Percentiles rank a stretch among this genome's conserved stretches.
Conservation (phyloP, 92 coral and sea anemone genomes). For the Porites cylindrica region DNA sequence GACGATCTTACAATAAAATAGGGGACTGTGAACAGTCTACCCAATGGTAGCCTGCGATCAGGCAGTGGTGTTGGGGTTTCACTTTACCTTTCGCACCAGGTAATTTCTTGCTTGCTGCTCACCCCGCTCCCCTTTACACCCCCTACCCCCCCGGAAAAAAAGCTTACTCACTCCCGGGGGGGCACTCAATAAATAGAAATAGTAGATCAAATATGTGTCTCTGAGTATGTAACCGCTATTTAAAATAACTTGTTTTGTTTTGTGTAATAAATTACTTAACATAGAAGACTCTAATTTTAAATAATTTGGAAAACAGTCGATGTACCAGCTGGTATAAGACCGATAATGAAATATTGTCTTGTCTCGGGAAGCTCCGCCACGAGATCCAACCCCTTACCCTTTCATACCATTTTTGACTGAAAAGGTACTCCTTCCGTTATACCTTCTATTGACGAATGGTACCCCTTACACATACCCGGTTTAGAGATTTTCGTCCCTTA, state of each 20-base stretch:
- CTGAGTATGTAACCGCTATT: conserved; percentile 12
- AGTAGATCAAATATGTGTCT: neutral
- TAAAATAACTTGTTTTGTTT: neutral
- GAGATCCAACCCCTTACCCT: no score
- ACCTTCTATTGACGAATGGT: conserved; percentile 7
- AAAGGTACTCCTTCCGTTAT: conserved; percentile 6
- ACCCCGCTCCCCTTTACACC: conserved; percentile 13
- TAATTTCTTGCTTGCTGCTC: conserved; percentile 20
- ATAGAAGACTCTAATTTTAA: neutral
- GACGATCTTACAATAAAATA: conserved; percentile 10
- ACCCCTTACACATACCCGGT: neutral
- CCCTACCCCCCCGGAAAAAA: neutral
- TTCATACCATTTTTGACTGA: no score
- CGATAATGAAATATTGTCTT: conserved; percentile 11
- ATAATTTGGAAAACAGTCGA: neutral
- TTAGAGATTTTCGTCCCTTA: no score
- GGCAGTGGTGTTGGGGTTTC: conserved; percentile 27
- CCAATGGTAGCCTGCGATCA: conserved; percentile 23
- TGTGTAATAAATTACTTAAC: conserved; percentile 19
- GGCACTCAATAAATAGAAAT: conserved; percentile 13
- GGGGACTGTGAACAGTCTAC: conserved; percentile 24
- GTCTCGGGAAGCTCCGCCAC: conserved; percentile 7
- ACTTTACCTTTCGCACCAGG: conserved; percentile 14
- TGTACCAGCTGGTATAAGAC: conserved; percentile 17
- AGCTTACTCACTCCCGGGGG: neutral